phyloP scores from a whole-genome alignment of 2,888 invertebrate species.

The Darwinula stevensoni region DNA sequence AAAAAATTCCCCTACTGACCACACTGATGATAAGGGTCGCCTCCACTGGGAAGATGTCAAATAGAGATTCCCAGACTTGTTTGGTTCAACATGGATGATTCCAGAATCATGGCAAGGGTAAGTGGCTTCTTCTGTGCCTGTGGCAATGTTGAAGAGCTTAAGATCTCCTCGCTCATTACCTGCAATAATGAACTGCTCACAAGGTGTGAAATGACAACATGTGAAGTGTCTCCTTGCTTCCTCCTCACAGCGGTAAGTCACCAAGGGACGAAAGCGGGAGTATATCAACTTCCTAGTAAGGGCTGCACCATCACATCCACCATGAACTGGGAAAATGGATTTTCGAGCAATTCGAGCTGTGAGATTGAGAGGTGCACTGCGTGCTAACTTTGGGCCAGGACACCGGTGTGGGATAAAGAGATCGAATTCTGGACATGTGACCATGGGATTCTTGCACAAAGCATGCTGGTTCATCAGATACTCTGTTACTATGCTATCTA shows the following conservation, averaged over 20 bases:
- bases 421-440: constrained; percentile 87
- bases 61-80: too few species aligned
- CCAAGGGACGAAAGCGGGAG: constrained; percentile 43
- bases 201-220: constrained; percentile 32
- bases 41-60: too few species aligned
- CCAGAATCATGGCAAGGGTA: constrained; percentile 60
- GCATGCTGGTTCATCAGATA: constrained; percentile 92
- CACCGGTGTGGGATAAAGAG: constrained; percentile 86
- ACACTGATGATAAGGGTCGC: constrained; percentile 50
- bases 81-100: too few species aligned
- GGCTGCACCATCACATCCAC: constrained; percentile 25
- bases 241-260: constrained; percentile 30
- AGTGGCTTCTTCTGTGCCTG: constrained; percentile 44
- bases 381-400: constrained; percentile 48
- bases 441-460: constrained; percentile 89
- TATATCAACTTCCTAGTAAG: constrained; percentile 54
- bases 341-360: constrained; percentile 28
- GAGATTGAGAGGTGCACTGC: constrained; percentile 35
- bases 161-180: constrained; percentile 78
- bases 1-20: constrained; percentile 20
- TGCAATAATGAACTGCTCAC: constrained; percentile 36
- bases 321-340: constrained; percentile 19
- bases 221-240: constrained; percentile 44
- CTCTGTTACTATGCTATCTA: constrained; percentile 81
- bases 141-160: constrained; percentile 52